Percentiles rank a stretch among this genome's conserved stretches.
Evolutionary conservation across 2,113 vertebrate genomes (phyloP).

Genomic region (Oreochromis spilurus): DNA sequence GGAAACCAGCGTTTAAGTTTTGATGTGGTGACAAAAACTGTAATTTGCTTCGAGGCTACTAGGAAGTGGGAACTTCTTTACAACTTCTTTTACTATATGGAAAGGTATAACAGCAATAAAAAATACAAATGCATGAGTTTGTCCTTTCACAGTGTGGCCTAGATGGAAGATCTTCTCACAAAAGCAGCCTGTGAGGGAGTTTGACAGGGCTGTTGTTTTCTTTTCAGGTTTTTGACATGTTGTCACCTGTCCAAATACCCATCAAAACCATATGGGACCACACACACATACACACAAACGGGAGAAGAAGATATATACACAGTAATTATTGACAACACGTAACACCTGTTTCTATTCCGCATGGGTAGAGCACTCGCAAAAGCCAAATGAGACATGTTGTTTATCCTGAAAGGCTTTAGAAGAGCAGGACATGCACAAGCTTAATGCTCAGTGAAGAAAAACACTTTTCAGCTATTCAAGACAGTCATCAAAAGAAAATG

Average conservation of each 20-base stretch:
- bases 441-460: not conserved
- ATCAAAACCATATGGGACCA: conserved; percentile 46
- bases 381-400: conserved; percentile 12
- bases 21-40: not conserved
- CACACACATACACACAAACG: conserved; percentile 6
- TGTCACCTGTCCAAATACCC: conserved; percentile 53
- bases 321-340: conserved; percentile 51
- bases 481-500: not conserved
- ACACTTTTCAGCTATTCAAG: not conserved
- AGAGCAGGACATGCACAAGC: not conserved
- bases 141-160: not conserved
- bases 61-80: not conserved
- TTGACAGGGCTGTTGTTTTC: conserved; percentile 3
- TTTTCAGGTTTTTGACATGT: conserved; percentile 34
- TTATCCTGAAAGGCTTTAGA: conserved; percentile 2
- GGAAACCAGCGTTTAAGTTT: not conserved
- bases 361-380: conserved; percentile 34
- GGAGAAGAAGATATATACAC: not conserved
- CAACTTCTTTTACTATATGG: not conserved
- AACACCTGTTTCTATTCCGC: conserved; percentile 60
- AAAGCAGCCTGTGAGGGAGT: not conserved
- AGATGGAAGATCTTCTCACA: not conserved
- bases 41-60: not conserved
- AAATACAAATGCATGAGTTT: not conserved
- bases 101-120: not conserved